Conservation (phyloP, 2,888 invertebrate genomes). For the Xanthia togata region DNA sequence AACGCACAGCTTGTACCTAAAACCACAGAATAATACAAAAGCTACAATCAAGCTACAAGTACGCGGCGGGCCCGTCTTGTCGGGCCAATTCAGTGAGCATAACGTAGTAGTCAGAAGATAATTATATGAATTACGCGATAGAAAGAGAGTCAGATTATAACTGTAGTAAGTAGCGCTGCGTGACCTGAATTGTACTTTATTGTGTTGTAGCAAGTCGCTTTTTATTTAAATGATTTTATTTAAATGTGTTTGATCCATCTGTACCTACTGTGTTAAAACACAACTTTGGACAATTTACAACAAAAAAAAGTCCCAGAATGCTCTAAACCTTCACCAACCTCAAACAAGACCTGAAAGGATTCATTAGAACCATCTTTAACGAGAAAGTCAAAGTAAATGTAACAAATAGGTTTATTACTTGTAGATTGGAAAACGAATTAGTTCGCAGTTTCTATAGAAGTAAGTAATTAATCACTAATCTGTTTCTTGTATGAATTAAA, state of each 20-base stretch:
- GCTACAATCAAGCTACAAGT: no score
- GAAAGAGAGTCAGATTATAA: no score
- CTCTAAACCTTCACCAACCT: neutral
- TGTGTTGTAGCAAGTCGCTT: no score
- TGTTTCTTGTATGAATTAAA: neutral
- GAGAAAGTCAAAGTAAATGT: constrained; percentile 10
- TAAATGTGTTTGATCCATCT: no score
- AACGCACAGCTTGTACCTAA: neutral
- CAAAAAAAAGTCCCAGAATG: neutral
- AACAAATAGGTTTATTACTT: constrained; percentile 20
- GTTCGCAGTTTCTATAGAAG: constrained; percentile 16
- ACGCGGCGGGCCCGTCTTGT: no score
- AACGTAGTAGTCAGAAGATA: no score
- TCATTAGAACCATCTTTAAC: neutral
- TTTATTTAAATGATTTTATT: no score
- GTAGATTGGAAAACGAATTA: constrained; percentile 31
- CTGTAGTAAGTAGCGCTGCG: no score
- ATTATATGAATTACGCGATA: no score
- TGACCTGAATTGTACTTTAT: no score
- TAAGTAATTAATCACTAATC: constrained; percentile 2
- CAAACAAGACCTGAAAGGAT: constrained; percentile 11
- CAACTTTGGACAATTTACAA: neutral
- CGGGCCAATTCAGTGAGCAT: no score
- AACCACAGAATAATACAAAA: no score
- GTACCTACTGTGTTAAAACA: neutral